Evolutionary conservation across 2,113 vertebrate species (phyloP).

Genomic region (Chionodraco myersi): DNA sequence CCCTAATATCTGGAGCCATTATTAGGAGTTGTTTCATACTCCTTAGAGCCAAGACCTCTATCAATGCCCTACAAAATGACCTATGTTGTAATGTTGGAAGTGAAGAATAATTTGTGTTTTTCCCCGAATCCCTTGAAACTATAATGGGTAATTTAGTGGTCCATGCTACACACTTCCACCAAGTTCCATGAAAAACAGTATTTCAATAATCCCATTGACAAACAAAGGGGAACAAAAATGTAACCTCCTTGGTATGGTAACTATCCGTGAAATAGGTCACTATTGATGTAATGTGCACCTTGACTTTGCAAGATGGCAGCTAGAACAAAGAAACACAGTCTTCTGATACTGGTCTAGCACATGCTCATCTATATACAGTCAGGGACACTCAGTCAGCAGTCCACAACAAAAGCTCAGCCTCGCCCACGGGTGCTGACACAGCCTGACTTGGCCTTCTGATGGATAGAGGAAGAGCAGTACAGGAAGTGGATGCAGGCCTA

Average conservation of each 20-base stretch:
- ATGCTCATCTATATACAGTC: slow-evolving; percentile 33
- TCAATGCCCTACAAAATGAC: too few relatives aligned
- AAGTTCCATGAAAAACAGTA: too few relatives aligned
- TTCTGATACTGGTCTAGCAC: slow-evolving; percentile 2
- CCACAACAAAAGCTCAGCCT: slow-evolving; percentile 58
- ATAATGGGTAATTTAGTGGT: too few relatives aligned
- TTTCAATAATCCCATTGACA: too few relatives aligned
- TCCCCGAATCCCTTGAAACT: too few relatives aligned
- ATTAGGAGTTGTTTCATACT: neutral
- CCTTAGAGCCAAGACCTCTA: neutral
- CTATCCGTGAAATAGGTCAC: neutral
- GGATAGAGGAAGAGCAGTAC: slow-evolving; percentile 43
- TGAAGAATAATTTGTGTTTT: too few relatives aligned
- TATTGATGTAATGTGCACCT: neutral
- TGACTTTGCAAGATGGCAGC: neutral
- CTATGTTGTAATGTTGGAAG: too few relatives aligned
- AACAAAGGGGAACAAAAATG: too few relatives aligned
- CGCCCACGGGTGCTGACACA: slow-evolving; percentile 63
- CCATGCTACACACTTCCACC: too few relatives aligned
- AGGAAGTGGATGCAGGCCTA: slow-evolving; percentile 60
- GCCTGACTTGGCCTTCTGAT: slow-evolving; percentile 48
- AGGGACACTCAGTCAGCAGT: slow-evolving; percentile 58
- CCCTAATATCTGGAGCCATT: neutral
- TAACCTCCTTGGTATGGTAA: too few relatives aligned
- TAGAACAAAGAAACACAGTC: neutral